Evolutionary conservation across 2,797 vertebrate species (phyloP).

Genomic region (Vespertilio murinus): DNA sequence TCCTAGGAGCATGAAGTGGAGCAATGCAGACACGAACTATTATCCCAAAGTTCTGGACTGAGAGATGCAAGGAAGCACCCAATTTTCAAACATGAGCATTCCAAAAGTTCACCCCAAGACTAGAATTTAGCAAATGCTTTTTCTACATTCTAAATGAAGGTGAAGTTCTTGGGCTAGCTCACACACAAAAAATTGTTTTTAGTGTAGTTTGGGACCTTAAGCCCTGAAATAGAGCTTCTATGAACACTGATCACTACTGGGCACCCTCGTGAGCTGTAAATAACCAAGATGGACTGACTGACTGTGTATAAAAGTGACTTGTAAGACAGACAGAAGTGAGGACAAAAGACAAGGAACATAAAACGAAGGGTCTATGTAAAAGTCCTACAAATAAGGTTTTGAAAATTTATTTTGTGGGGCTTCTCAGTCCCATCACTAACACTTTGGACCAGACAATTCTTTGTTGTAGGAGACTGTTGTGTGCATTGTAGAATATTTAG

Average conservation of each 20-base stretch:
- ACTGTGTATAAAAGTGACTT: not conserved
- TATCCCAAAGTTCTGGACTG: not conserved
- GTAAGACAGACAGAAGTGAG: too few species aligned
- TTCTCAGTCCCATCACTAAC: not conserved
- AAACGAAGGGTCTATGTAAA: not conserved
- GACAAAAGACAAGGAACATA: not conserved
- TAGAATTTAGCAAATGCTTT: not conserved
- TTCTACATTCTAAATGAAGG: not conserved
- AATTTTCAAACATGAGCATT: not conserved
- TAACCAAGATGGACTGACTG: not conserved
- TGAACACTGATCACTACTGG: not conserved
- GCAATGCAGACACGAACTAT: not conserved
- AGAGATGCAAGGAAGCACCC: not conserved
- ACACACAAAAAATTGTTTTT: conserved; percentile 5
- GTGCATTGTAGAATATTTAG: not conserved
- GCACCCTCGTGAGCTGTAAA: not conserved
- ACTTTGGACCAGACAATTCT: not conserved
- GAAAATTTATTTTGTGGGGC: not conserved
- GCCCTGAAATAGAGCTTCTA: not conserved
- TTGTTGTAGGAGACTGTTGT: not conserved
- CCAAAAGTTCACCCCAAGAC: not conserved
- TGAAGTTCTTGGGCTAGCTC: not conserved
- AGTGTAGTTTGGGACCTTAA: not conserved
- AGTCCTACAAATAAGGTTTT: not conserved
- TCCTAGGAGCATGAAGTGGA: not conserved